phyloP scores from a whole-genome alignment of 2,113 vertebrate genomes.

The Gasterosteus nipponicus region DNA sequence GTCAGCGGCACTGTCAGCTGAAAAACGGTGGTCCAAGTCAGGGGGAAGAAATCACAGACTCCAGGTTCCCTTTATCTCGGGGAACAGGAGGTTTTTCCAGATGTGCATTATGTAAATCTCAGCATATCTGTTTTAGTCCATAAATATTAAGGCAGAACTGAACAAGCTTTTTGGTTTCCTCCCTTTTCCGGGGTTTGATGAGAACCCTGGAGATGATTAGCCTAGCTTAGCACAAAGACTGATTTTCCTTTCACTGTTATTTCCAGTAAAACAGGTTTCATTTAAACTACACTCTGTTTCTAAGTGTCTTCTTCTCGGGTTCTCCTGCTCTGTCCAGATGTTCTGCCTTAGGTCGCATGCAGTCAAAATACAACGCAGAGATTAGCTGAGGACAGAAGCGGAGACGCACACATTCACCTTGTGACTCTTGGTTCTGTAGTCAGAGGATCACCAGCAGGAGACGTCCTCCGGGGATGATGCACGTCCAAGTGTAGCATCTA shows the following conservation, averaged over 20 bases:
- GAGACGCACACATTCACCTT: no score
- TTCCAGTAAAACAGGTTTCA: no score
- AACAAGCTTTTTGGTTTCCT: neutral
- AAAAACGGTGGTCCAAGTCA: conserved; percentile 29
- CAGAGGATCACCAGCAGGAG: neutral
- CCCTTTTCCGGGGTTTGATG: neutral
- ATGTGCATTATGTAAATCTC: neutral
- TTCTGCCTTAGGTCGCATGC: no score
- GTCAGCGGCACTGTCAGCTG: conserved; percentile 53
- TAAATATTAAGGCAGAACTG: neutral
- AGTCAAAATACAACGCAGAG: no score
- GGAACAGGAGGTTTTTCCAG: neutral
- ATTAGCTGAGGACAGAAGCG: no score
- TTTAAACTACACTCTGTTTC: no score
- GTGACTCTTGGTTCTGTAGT: no score
- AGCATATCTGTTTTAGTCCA: neutral
- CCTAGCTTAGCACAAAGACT: conserved; percentile 2
- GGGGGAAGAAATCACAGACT: conserved; percentile 1
- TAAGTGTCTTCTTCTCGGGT: no score
- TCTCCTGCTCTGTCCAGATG: no score
- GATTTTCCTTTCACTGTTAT: neutral
- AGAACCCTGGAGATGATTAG: neutral
- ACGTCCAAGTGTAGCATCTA: neutral
- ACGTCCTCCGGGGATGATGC: neutral
- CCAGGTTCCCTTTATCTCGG: neutral